Percentiles rank a stretch among this genome's conserved stretches.
Evolutionary conservation across 2,888 invertebrate genomes (phyloP).

Genomic region (Neoascia interrupta): DNA sequence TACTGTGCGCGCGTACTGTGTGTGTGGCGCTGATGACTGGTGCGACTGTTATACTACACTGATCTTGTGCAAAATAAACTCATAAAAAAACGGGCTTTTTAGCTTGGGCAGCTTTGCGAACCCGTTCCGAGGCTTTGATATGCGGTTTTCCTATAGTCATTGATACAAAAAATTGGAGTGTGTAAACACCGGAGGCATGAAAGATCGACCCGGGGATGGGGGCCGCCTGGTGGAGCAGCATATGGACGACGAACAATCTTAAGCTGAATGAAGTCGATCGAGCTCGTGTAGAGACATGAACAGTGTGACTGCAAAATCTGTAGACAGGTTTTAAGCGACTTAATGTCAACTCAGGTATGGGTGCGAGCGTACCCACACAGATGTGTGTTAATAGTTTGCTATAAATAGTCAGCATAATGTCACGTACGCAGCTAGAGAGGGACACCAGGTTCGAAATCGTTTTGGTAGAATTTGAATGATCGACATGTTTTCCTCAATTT

Average conservation of each 20-base stretch:
- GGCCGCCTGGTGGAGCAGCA: too few species aligned
- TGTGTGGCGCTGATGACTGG: slow-evolving; percentile 22
- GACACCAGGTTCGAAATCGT: too few species aligned
- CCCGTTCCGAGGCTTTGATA: slow-evolving; percentile 23
- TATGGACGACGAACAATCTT: neutral
- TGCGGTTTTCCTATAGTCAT: slow-evolving; percentile 31
- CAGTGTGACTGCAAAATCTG: slow-evolving; percentile 17
- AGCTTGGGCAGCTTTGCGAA: slow-evolving; percentile 12
- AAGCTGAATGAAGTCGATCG: slow-evolving; percentile 42
- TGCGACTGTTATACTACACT: slow-evolving; percentile 30
- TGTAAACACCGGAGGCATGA: slow-evolving; percentile 7
- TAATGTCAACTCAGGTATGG: neutral
- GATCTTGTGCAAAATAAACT: slow-evolving; percentile 35
- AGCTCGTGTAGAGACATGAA: neutral
- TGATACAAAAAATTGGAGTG: slow-evolving; percentile 46
- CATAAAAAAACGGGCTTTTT: slow-evolving; percentile 7
- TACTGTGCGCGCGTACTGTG: neutral
- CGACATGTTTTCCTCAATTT: too few species aligned
- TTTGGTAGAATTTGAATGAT: too few species aligned
- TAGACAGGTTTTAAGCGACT: neutral
- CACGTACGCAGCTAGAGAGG: slow-evolving; percentile 31
- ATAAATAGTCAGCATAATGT: slow-evolving; percentile 12
- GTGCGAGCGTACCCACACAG: neutral
- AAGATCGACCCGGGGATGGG: too few species aligned
- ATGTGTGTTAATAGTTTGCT: too few species aligned